phyloP scores from a whole-genome alignment of 2,113 vertebrate genomes.

The Scomber scombrus region DNA sequence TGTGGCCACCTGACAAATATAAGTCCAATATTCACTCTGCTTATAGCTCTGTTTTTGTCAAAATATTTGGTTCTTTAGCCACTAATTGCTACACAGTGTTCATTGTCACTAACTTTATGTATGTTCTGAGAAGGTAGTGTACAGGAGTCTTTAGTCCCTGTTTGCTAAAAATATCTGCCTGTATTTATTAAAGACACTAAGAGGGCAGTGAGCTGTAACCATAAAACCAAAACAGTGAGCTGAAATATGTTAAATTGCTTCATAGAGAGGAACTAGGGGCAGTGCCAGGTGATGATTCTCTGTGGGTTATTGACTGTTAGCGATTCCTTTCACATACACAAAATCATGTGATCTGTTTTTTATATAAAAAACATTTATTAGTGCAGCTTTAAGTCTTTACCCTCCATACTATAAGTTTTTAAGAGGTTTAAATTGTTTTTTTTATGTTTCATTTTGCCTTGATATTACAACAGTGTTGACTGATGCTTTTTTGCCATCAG shows the following conservation, averaged over 20 bases:
- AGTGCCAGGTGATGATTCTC: no score
- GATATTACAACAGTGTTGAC: neutral
- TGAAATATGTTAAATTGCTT: neutral
- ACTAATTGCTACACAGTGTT: neutral
- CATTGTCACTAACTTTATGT: no score
- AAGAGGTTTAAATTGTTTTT: neutral
- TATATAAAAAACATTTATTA: neutral
- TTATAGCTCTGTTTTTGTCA: no score
- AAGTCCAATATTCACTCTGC: slow-evolving; percentile 1
- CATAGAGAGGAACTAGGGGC: no score
- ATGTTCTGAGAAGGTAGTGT: neutral
- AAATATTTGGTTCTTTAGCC: neutral
- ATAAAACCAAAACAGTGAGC: neutral
- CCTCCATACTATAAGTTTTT: neutral
- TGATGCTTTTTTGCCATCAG: neutral
- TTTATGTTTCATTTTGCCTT: neutral
- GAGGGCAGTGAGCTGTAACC: neutral
- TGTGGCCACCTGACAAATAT: slow-evolving; percentile 18
- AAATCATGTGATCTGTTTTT: neutral
- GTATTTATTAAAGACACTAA: neutral
- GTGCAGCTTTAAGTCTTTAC: neutral
- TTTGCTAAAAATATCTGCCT: no score
- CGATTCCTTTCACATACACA: no score
- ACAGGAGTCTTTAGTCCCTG: no score
- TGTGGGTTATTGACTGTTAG: no score